Conservation (phyloP, 2,797 vertebrate genomes). For the Sebastes taczanowskii region DNA sequence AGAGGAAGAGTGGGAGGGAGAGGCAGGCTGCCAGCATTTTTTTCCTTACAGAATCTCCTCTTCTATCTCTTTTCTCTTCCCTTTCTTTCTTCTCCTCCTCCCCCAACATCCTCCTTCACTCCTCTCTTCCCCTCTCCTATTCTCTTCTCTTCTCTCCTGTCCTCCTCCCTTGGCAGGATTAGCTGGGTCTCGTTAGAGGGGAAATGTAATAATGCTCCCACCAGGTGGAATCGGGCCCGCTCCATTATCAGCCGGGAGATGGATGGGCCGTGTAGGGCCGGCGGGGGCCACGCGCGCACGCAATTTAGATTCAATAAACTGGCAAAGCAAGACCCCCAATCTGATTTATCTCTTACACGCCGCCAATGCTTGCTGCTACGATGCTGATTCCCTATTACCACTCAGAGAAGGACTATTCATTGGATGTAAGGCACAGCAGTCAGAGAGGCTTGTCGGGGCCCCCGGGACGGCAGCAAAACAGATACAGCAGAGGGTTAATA, state of each 20-base stretch:
- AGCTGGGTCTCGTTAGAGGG: constrained; percentile 95
- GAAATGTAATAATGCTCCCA: constrained; percentile 98
- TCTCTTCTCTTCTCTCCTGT: constrained; percentile 74
- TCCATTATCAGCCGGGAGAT: constrained; percentile 96
- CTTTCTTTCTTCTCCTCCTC: constrained; percentile 24
- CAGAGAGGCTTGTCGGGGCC: constrained; percentile 74
- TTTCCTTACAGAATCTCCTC: constrained; percentile 33
- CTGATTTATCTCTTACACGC: constrained; percentile 94
- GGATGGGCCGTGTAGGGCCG: constrained; percentile 93
- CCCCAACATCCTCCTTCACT: constrained; percentile 34
- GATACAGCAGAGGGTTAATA: constrained; percentile 80
- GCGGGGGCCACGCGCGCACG: constrained; percentile 88
- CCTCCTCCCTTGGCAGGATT: constrained; percentile 93
- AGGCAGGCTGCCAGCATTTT: constrained; percentile 63
- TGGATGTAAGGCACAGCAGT: constrained; percentile 83
- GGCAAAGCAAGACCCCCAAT: constrained; percentile 88
- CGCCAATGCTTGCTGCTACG: constrained; percentile 78
- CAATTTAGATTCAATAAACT: constrained; percentile 99
- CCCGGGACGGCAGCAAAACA: constrained; percentile 74
- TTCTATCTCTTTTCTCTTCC: constrained; percentile 35
- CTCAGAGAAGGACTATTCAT: constrained; percentile 90
- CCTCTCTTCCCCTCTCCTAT: constrained; percentile 26
- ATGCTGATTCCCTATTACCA: constrained; percentile 87
- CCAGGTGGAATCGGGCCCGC: constrained; percentile 95
- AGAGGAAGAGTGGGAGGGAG: constrained; percentile 58